Base-by-base conservation (phyloP, 2,888 invertebrate species). In the Cataglyphis albicans region DNA sequence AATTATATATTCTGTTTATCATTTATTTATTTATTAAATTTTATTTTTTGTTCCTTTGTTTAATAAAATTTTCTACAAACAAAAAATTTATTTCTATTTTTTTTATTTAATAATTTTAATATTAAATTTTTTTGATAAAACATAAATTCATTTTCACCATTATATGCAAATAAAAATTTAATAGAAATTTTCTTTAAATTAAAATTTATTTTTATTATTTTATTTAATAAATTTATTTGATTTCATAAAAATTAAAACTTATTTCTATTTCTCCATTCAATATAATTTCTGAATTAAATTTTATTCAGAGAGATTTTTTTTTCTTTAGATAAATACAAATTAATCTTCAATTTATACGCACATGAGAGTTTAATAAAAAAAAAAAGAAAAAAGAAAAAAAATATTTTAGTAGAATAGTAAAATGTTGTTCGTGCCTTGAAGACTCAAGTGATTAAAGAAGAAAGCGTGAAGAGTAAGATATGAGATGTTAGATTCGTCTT, bases 381-480 rank as follows among this genome's bases (percentile, higher is more conserved):
- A 32, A 18, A 3, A 55, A 1, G 21, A 15, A 3, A 15, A 21
- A 21, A 0, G 0, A 5, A 59, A 32, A 18, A 7, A 7, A 61
- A 32, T 61, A 32, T 21, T 10, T 15, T 15, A 59, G 6, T 15
- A 10, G 12, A 29, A 29, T 12, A 32, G 2, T 29, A 52, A 52
- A 32, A 6, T 25, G 6, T 65, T 41, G 15, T 5, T 52, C 2
- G 55, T 80, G 72, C 59, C 78, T 72, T 21, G n/a, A 72, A 35
- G 12, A 72, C 18, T 72, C n/a, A 18, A 48, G 25, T 21, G 48
- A 59, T n/a, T 48, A 15, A 38, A 76, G 29, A 57, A 55, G 76
- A 64, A 76, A 82, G 78, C 80, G 81, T 78, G 59, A 67, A 32
- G 18, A 41, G n/a, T 10, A 25, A 35, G 35, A 64, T n/a, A 52